Base-by-base conservation (phyloP, 2,113 vertebrate species). In the Plecturocebus donacophilus region DNA sequence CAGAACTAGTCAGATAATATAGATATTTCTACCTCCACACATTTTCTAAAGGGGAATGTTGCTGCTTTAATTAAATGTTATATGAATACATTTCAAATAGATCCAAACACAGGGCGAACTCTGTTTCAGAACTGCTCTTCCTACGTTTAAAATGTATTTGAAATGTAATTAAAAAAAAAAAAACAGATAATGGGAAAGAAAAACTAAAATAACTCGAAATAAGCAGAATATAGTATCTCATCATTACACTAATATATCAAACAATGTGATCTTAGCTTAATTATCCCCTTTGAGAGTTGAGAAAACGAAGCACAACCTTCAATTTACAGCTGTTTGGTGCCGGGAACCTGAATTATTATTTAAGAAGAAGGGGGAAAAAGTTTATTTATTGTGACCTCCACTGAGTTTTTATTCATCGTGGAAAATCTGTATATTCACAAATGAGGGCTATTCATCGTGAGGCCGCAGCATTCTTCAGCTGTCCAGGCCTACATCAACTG, bases 351-450 rank as follows among this genome's bases (percentile, higher is more conserved):
- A 99, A 99, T 99, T 99, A 99, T 99, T 99, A 99, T 99, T 98
- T 98, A 98, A 99, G 98, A 98, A 98, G 98, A 97, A 98, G 98
- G 92, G 97, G 5, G 76, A 85, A 98, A 98, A 98, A 99, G 98
- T 99, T 99, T 99, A 99, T 99, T 99, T 99, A 99, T 99, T 99
- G 98, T 99, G 99, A 99, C 99, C 99, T 99, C 98, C 98, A 98
- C 98, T 99, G 98, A 96, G 98, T 98, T 99, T 99, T 99, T 99
- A 99, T 98, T 98, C 98, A 99, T 98, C 98, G 97, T 98, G 97
- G 98, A 99, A 99, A 99, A 99, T 99, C 99, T 99, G 99, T 99
- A 99, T 99, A 99, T 99, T 99, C 99, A 99, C 99, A 99, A 99
- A 99, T 99, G 99, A 99, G 99, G 99, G 99, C 99, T 99, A 99